Percentiles rank a stretch among this genome's conserved stretches.
Evolutionary conservation across 2,113 vertebrate species (phyloP).

Genomic region (Cyanocitta stelleri): DNA sequence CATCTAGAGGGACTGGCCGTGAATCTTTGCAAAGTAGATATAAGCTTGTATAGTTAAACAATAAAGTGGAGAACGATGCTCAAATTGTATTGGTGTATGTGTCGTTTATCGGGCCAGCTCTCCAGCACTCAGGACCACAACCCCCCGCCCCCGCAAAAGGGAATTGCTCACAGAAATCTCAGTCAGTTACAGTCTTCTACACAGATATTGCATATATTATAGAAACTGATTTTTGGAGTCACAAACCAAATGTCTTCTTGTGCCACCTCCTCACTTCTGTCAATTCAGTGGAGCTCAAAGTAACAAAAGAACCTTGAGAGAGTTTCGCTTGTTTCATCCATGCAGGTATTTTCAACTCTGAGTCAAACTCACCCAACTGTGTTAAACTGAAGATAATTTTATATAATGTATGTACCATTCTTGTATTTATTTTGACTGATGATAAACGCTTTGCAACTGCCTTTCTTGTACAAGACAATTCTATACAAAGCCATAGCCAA

Average conservation of each 20-base stretch:
- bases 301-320: neutral
- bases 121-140: too few relatives aligned
- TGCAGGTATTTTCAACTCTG: neutral
- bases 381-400: neutral
- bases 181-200: neutral
- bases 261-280: neutral
- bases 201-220: neutral
- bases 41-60: too few relatives aligned
- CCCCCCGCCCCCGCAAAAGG: too few relatives aligned
- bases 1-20: too few relatives aligned
- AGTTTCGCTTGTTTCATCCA: neutral
- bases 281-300: neutral
- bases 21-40: too few relatives aligned
- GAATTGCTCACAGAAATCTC: neutral
- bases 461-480: neutral
- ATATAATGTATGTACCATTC: rapidly evolving
- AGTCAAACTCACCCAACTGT: neutral
- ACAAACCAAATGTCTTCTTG: neutral
- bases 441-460: neutral
- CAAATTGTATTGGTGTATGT: too few relatives aligned
- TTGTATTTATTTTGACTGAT: neutral
- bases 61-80: too few relatives aligned
- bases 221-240: neutral
- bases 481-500: neutral
- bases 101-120: too few relatives aligned